Percentiles rank a stretch among this genome's conserved stretches.
Evolutionary conservation across 2,113 vertebrate genomes (phyloP).

Genomic region (Hystrix brachyura): DNA sequence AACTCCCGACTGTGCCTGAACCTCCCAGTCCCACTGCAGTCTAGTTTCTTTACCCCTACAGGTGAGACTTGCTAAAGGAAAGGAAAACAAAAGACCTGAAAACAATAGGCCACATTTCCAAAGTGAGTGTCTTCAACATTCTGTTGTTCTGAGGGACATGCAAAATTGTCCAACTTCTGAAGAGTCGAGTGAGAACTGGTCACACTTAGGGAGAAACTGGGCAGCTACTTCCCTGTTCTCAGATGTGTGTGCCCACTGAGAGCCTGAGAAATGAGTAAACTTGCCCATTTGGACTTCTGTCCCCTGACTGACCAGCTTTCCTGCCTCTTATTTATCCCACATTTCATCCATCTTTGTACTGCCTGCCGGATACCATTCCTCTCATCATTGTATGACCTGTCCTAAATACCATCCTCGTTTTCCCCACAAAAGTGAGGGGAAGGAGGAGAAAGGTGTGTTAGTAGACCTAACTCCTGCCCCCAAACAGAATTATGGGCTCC

Average conservation of each 20-base stretch:
- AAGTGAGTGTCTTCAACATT: background rate
- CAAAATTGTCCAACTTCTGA: accelerated
- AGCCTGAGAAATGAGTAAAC: background rate
- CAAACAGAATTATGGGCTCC: background rate
- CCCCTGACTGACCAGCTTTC: accelerated
- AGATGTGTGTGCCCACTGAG: accelerated
- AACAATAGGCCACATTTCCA: background rate
- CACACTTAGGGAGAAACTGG: background rate
- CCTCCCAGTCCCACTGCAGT: no score
- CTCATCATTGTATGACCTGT: accelerated
- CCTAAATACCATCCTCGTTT: accelerated
- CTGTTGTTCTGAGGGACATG: background rate
- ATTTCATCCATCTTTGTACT: accelerated
- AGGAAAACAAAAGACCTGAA: background rate
- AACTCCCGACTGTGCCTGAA: no score
- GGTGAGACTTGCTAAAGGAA: background rate
- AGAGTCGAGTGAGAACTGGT: accelerated
- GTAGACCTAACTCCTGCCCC: background rate
- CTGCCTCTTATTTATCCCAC: accelerated
- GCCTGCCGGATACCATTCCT: background rate
- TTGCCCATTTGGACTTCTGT: accelerated
- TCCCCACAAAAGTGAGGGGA: background rate
- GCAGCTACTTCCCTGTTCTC: no score
- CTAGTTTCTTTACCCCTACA: background rate
- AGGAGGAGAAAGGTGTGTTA: background rate